These are phyloP conservation scores for Drosophila eugracilis DNA, from an alignment of 1,140 invertebrate species.

Conservation along the genomic window DNA sequence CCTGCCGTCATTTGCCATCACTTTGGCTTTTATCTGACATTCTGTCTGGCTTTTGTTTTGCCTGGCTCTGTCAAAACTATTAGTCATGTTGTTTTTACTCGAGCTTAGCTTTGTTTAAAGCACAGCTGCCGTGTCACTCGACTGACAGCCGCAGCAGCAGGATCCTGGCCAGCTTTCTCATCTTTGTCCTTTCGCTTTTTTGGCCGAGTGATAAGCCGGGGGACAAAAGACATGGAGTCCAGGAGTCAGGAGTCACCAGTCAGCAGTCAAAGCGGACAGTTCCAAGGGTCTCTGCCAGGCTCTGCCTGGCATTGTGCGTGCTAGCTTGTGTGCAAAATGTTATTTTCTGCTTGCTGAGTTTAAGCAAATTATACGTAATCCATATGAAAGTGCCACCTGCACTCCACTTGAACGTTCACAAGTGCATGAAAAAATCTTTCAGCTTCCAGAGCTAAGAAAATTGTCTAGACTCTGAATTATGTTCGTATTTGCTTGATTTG, in stretches of 20 bases:
- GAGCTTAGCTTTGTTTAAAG: constrained; percentile 62
- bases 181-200: constrained; percentile 44
- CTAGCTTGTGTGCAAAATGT: constrained; percentile 75
- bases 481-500: background rate
- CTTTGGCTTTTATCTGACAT: constrained; percentile 77
- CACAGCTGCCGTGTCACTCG: constrained; percentile 60
- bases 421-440: background rate
- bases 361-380: constrained; percentile 78
- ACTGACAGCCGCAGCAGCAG: constrained; percentile 53
- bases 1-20: constrained; percentile 52
- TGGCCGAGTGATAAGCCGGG: constrained; percentile 58
- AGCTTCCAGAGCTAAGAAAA: background rate
- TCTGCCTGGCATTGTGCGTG: constrained; percentile 59
- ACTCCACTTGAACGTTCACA: constrained; percentile 1
- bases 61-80: constrained; percentile 64
- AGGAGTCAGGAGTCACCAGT: constrained; percentile 15
- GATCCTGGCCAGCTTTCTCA: constrained; percentile 10
- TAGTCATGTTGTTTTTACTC: constrained; percentile 68
- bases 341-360: constrained; percentile 77
- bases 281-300: constrained; percentile 27
- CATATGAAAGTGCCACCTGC: constrained; percentile 30
- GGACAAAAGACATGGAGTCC: constrained; percentile 24
- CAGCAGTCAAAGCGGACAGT: constrained; percentile 12
- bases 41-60: constrained; percentile 76
- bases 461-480: background rate